Evolutionary conservation across 2,113 vertebrate genomes (phyloP).

Genomic region (Petrocephalus microphthalmus): DNA sequence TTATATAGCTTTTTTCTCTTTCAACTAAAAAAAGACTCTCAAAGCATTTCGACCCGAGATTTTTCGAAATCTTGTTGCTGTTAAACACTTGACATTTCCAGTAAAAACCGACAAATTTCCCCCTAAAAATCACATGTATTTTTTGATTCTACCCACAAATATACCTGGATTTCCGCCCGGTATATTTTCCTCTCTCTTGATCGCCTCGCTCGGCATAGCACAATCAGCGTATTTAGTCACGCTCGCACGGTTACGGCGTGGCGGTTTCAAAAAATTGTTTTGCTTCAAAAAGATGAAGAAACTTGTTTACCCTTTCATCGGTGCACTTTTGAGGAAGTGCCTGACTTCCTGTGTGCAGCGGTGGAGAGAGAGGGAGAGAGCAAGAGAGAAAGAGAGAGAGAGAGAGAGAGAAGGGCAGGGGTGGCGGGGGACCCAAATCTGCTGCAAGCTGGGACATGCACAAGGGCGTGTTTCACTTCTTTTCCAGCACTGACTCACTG

Average conservation of each 20-base stretch:
- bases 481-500: not conserved
- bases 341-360: conserved; percentile 26
- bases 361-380: not conserved
- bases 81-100: not conserved
- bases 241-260: not conserved
- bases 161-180: not conserved
- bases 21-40: not conserved
- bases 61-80: not conserved
- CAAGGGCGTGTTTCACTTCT: not conserved
- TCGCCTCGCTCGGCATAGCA: not conserved
- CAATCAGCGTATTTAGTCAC: not conserved
- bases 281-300: conserved; percentile 11
- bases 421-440: not conserved
- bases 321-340: conserved; percentile 30
- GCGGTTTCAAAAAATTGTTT: conserved; percentile 6
- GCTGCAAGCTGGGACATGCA: not conserved
- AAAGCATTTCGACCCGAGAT: not conserved
- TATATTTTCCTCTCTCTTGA: not conserved
- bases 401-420: not conserved
- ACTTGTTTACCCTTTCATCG: not conserved
- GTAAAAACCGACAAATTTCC: not conserved
- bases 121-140: not conserved
- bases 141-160: not conserved
- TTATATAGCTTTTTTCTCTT: not conserved
- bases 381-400: not conserved